Percentiles rank a stretch among this genome's conserved stretches.
Conservation (phyloP, 53 echinoderm and acorn worm species). For the Holothuria leucospilota region DNA sequence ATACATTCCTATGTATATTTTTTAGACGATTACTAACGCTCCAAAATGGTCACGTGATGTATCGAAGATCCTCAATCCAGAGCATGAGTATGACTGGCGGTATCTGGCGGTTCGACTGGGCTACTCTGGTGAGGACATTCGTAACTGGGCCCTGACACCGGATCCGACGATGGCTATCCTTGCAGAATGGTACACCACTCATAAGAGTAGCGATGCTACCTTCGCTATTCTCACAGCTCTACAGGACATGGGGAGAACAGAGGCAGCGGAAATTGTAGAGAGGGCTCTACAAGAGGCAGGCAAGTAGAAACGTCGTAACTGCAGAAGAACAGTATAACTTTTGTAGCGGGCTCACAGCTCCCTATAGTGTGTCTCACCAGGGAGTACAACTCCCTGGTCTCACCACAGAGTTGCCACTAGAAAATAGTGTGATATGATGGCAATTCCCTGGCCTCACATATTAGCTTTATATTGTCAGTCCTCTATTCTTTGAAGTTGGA, state of each 20-base stretch:
- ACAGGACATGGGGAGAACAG: constrained; percentile 91
- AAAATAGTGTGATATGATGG: too few species aligned
- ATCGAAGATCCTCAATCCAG: constrained; percentile 87
- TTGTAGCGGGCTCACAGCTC: too few species aligned
- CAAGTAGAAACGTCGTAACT: too few species aligned
- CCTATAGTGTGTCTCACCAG: too few species aligned
- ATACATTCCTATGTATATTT: too few species aligned
- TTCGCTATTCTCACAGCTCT: constrained; percentile 88
- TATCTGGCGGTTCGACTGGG: constrained; percentile 88
- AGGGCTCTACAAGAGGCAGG: constrained; percentile 83
- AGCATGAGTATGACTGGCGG: constrained; percentile 90
- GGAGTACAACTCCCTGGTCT: too few species aligned
- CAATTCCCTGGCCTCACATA: too few species aligned
- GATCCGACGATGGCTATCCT: constrained; percentile 95
- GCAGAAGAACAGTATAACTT: too few species aligned
- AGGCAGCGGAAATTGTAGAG: constrained; percentile 80
- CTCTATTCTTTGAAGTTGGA: too few species aligned
- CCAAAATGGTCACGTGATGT: constrained; percentile 95
- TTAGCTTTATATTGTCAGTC: too few species aligned
- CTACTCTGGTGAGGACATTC: constrained; percentile 86
- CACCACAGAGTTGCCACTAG: too few species aligned
- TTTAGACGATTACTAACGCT: constrained; percentile 88
- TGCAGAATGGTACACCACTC: constrained; percentile 94
- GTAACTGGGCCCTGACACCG: constrained; percentile 93
- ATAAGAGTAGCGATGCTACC: constrained; percentile 96